Percentiles rank a stretch among this genome's conserved stretches.
These are phyloP conservation scores for Illadopsis cleaveri DNA, from an alignment of 2,113 vertebrate species.

Conservation along the genomic window DNA sequence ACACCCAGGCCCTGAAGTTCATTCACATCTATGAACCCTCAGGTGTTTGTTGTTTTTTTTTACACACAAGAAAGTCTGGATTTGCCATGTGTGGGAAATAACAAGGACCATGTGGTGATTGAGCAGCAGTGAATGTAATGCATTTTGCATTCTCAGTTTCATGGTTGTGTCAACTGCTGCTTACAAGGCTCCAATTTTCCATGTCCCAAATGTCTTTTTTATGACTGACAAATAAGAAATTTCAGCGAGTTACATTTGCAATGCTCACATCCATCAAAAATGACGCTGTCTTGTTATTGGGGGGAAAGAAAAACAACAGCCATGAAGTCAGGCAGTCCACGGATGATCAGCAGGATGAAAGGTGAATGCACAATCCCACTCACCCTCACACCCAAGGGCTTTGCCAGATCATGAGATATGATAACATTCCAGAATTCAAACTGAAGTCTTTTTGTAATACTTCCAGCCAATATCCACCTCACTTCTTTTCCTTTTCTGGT, in stretches of 20 bases:
- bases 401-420: accelerated
- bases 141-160: not conserved
- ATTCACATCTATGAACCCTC: not conserved
- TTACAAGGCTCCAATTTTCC: not conserved
- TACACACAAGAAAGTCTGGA: not conserved
- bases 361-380: not conserved
- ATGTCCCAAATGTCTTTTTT: not conserved
- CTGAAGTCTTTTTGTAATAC: not conserved
- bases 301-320: not conserved
- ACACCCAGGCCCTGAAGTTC: accelerated
- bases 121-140: not conserved
- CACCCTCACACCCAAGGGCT: not conserved
- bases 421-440: not conserved
- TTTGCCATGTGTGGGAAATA: not conserved
- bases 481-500: not conserved
- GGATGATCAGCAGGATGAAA: not conserved
- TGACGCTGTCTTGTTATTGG: not conserved
- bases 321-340: not conserved
- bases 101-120: not conserved
- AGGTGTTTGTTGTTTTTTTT: not conserved
- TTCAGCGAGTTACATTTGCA: not conserved
- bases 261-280: not conserved
- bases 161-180: not conserved
- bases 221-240: not conserved
- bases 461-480: not conserved